Percentiles rank a stretch among this genome's conserved stretches.
Conservation (phyloP, 2,888 invertebrate species). For the Harmothoe impar region DNA sequence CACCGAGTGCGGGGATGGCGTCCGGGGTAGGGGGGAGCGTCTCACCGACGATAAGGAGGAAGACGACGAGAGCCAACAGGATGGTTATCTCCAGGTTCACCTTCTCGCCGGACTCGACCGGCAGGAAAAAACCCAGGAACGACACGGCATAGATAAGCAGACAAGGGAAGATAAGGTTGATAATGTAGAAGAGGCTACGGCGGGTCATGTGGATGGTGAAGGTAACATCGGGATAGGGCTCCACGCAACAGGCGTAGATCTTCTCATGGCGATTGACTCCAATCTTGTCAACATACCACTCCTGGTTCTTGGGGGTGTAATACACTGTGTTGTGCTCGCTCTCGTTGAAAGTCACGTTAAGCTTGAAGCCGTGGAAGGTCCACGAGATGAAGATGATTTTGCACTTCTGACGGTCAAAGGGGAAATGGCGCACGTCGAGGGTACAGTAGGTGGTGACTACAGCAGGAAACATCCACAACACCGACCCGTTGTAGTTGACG, state of each 20-base stretch:
- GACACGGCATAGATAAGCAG: constrained; percentile 72
- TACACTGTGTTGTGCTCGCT: constrained; percentile 76
- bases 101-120: constrained; percentile 72
- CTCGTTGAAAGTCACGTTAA: constrained; percentile 74
- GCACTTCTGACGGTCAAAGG: constrained; percentile 85
- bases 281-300: constrained; percentile 86
- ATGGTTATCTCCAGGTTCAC: constrained; percentile 73
- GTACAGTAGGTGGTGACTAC: constrained; percentile 84
- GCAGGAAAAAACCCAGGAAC: constrained; percentile 73
- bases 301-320: constrained; percentile 93
- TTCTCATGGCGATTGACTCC: constrained; percentile 82
- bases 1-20: constrained; percentile 72
- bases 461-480: constrained; percentile 85
- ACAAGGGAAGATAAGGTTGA: constrained; percentile 71
- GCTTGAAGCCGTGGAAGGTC: constrained; percentile 84
- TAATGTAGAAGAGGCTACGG: constrained; percentile 71
- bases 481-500: constrained; percentile 83
- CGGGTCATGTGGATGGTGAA: constrained; percentile 72
- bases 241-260: constrained; percentile 82
- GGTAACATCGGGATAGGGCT: constrained; percentile 79
- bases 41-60: constrained; percentile 72
- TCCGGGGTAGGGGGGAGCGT: constrained; percentile 72
- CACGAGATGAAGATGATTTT: constrained; percentile 85
- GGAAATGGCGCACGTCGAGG: constrained; percentile 85
- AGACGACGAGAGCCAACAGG: constrained; percentile 71